Evolutionary conservation across 2,888 invertebrate genomes (phyloP).

Genomic region (Tryphoninae sp.): DNA sequence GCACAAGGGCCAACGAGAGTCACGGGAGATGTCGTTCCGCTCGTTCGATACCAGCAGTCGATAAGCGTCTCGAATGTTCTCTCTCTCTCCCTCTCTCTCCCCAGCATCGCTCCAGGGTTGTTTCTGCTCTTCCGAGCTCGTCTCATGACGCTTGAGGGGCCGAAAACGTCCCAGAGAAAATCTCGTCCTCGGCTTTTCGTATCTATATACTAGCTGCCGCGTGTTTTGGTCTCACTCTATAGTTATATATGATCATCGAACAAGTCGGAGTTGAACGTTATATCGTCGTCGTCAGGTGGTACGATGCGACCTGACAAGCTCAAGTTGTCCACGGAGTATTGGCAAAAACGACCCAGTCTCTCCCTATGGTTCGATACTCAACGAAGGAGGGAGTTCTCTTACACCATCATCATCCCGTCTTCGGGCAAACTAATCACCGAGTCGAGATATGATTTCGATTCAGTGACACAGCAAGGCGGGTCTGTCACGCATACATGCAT

Average conservation of each 20-base stretch:
- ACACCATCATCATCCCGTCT: neutral
- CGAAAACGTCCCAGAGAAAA: conserved; percentile 29
- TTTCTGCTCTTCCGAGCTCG: conserved; percentile 1
- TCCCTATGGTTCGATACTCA: conserved; percentile 28
- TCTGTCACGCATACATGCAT: conserved; percentile 53
- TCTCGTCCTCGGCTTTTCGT: conserved; percentile 41
- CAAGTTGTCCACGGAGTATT: conserved; percentile 56
- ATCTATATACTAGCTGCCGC: neutral
- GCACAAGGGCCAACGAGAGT: neutral
- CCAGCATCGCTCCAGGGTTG: neutral
- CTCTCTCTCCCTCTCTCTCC: neutral
- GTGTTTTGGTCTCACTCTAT: neutral
- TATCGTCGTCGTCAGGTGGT: conserved; percentile 32
- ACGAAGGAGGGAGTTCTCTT: neutral
- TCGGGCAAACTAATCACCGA: conserved; percentile 60
- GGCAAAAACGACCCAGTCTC: conserved; percentile 40
- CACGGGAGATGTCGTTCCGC: conserved; percentile 14
- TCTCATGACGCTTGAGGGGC: neutral
- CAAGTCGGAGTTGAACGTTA: conserved; percentile 18
- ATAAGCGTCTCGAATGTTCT: conserved; percentile 19
- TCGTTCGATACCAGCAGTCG: conserved; percentile 21
- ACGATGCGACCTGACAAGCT: conserved; percentile 44
- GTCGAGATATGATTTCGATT: conserved; percentile 59
- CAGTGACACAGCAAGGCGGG: conserved; percentile 14
- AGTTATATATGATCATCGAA: neutral